Conservation (phyloP, 2,113 vertebrate genomes). For the Tetrao urogallus region DNA sequence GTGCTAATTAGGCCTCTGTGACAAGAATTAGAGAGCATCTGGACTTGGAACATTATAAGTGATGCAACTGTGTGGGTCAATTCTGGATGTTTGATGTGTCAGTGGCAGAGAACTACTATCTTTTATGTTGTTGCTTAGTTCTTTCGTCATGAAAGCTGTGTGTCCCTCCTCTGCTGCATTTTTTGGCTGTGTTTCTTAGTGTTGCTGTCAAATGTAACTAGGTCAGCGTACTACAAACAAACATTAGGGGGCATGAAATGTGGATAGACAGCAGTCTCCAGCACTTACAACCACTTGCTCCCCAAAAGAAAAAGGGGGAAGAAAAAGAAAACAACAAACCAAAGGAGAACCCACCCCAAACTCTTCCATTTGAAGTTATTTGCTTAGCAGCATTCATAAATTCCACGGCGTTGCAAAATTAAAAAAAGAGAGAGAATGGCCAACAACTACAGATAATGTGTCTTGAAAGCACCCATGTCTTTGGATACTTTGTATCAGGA, state of each 20-base stretch:
- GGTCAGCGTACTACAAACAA: not conserved
- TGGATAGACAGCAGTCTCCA: not conserved
- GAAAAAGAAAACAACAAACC: no score
- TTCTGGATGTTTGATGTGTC: constrained; percentile 14
- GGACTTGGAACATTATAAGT: not conserved
- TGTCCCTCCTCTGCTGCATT: not conserved
- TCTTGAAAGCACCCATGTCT: not conserved
- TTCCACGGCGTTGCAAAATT: not conserved
- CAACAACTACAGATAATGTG: not conserved
- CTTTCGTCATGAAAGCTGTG: not conserved
- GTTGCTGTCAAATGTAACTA: not conserved
- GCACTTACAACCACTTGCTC: not conserved
- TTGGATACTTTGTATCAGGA: not conserved
- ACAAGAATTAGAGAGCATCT: constrained; percentile 14
- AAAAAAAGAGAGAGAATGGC: not conserved
- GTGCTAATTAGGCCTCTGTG: constrained; percentile 3
- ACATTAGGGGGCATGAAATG: not conserved
- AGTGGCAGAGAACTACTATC: not conserved
- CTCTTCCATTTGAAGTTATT: not conserved
- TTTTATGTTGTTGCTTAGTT: not conserved
- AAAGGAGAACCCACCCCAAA: not conserved
- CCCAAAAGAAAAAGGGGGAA: not conserved
- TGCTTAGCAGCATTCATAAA: not conserved
- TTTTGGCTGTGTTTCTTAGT: not conserved
- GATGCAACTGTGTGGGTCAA: not conserved